Conservation (phyloP, 2,888 invertebrate species). For the Cantharis rufa region DNA sequence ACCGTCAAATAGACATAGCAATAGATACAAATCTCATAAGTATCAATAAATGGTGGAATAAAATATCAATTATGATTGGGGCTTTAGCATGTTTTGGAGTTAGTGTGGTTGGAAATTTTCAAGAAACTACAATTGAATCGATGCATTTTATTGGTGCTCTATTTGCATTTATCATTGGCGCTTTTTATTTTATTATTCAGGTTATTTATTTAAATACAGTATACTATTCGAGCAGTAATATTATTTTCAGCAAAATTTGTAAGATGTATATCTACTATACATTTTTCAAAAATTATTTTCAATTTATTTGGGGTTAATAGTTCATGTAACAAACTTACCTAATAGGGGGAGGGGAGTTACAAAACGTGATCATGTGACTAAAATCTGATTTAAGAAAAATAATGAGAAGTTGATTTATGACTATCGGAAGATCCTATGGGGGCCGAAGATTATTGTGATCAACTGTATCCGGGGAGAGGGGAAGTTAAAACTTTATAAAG, state of each 20-base stretch:
- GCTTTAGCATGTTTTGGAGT: conserved; percentile 65
- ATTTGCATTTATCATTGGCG: conserved; percentile 75
- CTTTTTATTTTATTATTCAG: conserved; percentile 81
- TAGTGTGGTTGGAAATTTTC: conserved; percentile 71
- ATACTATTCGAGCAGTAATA: neutral
- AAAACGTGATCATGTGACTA: too few species aligned
- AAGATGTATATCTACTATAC: too few species aligned
- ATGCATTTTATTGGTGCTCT: conserved; percentile 62
- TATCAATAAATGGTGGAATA: conserved; percentile 5
- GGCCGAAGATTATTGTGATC: too few species aligned
- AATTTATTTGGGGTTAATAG: too few species aligned
- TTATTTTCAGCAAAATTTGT: neutral
- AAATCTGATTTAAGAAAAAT: too few species aligned
- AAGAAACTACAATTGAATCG: conserved; percentile 62
- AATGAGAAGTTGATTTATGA: too few species aligned
- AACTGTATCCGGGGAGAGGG: too few species aligned
- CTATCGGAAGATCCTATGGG: too few species aligned
- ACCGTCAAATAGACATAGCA: neutral
- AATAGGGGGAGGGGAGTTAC: too few species aligned
- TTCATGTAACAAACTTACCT: too few species aligned
- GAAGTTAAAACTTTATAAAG: too few species aligned
- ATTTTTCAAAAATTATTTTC: too few species aligned
- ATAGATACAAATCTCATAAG: conserved; percentile 4
- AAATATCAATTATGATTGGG: neutral
- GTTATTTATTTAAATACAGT: conserved; percentile 50